A percentile compares a stretch with the other conserved stretches of the same genome.
Conservation (phyloP, 2,113 vertebrate species). For the Mus spicilegus region DNA sequence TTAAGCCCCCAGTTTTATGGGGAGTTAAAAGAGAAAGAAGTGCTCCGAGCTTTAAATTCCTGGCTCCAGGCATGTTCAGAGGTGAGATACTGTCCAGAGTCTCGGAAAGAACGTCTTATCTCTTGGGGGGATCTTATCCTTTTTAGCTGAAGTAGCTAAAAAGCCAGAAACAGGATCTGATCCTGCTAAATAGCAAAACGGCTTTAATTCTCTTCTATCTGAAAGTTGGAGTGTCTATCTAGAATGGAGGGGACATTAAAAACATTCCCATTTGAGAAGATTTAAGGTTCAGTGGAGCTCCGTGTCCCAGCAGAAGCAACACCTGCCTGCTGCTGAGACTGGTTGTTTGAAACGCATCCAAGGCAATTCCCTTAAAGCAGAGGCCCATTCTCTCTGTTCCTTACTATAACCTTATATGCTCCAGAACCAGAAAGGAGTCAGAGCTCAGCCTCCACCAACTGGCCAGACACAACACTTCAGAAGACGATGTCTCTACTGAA, state of each 20-base stretch:
- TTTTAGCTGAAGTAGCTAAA: conserved; percentile 40
- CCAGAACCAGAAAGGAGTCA: neutral
- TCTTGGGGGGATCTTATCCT: neutral
- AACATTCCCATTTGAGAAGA: neutral
- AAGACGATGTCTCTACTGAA: neutral
- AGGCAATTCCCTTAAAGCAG: neutral
- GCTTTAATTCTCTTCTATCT: neutral
- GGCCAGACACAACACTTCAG: neutral
- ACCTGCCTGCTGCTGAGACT: neutral
- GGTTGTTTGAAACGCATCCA: neutral
- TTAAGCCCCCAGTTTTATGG: neutral
- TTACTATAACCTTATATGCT: neutral
- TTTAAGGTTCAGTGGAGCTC: neutral
- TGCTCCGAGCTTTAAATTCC: conserved; percentile 2
- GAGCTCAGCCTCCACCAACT: neutral
- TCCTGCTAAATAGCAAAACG: neutral
- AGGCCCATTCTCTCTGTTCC: neutral
- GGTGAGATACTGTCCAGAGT: neutral
- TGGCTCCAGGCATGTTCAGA: neutral
- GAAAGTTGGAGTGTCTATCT: neutral
- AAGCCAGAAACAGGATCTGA: conserved; percentile 22
- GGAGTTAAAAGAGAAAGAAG: neutral
- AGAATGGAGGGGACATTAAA: neutral
- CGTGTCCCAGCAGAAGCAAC: neutral
- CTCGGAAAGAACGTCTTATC: conserved; percentile 23